Conservation (phyloP, 2,888 invertebrate species). For the Copidosoma aretas region DNA sequence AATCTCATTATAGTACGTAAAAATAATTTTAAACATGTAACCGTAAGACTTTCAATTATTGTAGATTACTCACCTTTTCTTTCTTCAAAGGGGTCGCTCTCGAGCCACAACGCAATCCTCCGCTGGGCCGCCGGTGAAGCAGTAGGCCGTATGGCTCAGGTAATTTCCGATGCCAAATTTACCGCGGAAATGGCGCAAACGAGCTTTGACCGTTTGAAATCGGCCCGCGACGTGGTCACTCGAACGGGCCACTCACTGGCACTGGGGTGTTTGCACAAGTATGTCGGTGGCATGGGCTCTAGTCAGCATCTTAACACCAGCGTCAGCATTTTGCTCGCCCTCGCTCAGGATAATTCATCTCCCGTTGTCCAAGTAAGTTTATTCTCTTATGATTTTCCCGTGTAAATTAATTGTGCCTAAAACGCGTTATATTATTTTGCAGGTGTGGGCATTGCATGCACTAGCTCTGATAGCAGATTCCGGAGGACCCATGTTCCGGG, state of each 20-base stretch:
- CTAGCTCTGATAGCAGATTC: slow-evolving; percentile 95
- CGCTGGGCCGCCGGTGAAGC: slow-evolving; percentile 96
- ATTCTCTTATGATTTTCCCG: no score
- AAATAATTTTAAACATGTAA: not conserved
- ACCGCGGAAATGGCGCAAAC: slow-evolving; percentile 89
- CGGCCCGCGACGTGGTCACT: slow-evolving; percentile 85
- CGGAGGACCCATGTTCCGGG: slow-evolving; percentile 98
- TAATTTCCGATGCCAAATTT: slow-evolving; percentile 84
- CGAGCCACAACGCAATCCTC: slow-evolving; percentile 78
- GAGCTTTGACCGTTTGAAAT: slow-evolving; percentile 86
- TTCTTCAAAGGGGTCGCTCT: slow-evolving; percentile 70
- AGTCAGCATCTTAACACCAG: slow-evolving; percentile 94
- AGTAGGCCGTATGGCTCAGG: slow-evolving; percentile 90
- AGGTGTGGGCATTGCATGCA: slow-evolving; percentile 97
- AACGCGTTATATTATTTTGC: not conserved
- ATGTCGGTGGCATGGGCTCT: slow-evolving; percentile 94
- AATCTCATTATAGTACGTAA: slow-evolving; percentile 76
- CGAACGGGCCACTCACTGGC: slow-evolving; percentile 89
- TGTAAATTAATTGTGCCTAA: not conserved
- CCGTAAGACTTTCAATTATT: no score
- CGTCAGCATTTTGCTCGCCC: slow-evolving; percentile 89
- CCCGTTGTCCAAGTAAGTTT: slow-evolving; percentile 86
- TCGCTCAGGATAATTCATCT: slow-evolving; percentile 92
- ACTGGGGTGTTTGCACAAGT: slow-evolving; percentile 94
- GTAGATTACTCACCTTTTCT: no score